Evolutionary conservation across 2,797 vertebrate species (phyloP).

Genomic region (Falco concolor): DNA sequence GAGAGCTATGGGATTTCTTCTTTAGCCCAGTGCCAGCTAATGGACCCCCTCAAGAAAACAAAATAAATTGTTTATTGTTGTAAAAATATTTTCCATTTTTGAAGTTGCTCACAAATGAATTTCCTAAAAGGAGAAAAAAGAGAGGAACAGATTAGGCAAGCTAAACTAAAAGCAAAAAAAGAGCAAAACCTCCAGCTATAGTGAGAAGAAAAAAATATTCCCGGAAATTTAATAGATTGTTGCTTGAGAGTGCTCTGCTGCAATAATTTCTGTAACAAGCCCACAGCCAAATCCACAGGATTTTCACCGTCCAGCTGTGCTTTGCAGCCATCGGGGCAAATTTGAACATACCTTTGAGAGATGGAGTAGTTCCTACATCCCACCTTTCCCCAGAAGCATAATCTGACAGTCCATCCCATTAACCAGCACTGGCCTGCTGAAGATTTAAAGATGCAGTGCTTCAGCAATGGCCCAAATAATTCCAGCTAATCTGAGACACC

Average conservation of each 20-base stretch:
- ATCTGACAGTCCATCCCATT: neutral
- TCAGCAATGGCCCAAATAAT: neutral
- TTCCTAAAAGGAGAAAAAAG: neutral
- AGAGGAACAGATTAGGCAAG: neutral
- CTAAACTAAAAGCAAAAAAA: neutral
- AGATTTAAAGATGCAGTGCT: neutral
- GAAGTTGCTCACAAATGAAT: neutral
- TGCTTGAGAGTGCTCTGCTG: neutral
- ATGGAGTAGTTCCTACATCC: neutral
- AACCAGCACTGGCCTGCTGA: neutral
- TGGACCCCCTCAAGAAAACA: neutral
- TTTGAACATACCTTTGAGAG: neutral
- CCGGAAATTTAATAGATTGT: neutral
- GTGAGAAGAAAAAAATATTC: neutral
- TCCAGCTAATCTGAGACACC: neutral
- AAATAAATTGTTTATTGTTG: constrained; percentile 14
- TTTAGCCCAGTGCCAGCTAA: constrained; percentile 29
- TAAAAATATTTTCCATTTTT: constrained; percentile 43
- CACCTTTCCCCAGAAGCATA: neutral
- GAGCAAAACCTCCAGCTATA: neutral
- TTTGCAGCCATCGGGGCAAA: neutral
- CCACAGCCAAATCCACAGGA: neutral
- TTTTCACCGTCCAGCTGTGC: neutral
- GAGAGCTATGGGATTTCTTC: constrained; percentile 15
- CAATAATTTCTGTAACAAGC: neutral